Base-by-base conservation (phyloP, 2,113 vertebrate genomes). In the Odobenus rosmarus region DNA sequence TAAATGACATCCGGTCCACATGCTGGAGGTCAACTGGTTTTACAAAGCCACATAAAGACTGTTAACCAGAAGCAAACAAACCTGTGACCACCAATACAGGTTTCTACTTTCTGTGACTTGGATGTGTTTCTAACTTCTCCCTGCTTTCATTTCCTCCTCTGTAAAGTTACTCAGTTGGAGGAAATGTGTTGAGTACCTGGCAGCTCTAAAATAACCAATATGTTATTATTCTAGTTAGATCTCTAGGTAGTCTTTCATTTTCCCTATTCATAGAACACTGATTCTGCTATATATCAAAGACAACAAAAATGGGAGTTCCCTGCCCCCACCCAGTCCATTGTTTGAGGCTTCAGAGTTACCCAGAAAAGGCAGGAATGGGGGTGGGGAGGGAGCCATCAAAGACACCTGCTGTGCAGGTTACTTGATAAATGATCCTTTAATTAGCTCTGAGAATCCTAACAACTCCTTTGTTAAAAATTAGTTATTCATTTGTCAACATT, bases 21-120 rank as follows among this genome's bases (percentile, higher is more conserved):
- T 7, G 53, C 81, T 83, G 33, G 64, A 91, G 61, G 55, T 91
- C 82, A 93, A 55, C 59, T 10, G 36, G 26, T 49, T 97, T 97
- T 79, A 93, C 79, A 95, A 97, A 96, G 93, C 61, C 39, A 46
- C 62, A 72, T 69, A 46, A 74, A 42, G 71, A 76, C 88, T 93
- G n/a, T 93, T 86, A 92, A 85, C 83, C 81, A 91, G 82, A 91
- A 96, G 88, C 85, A 96, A 96, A 96, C 74, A 97, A 93, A 93
- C 59, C 55, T 51, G 33, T 39, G 90, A 74, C 42, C 21, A 26
- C 9, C 23, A 3, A 16, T 23, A 16, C 31, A 57, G 64, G 39
- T 53, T 39, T 83, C 92, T 31, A 26, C 57, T 96, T 55, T 33
- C 7, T 80, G 87, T n/a, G 61, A 85, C 80, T 67, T 81, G 8